Base-by-base conservation (phyloP, 2,888 invertebrate genomes). In the Chalcosyrphus nemorum region DNA sequence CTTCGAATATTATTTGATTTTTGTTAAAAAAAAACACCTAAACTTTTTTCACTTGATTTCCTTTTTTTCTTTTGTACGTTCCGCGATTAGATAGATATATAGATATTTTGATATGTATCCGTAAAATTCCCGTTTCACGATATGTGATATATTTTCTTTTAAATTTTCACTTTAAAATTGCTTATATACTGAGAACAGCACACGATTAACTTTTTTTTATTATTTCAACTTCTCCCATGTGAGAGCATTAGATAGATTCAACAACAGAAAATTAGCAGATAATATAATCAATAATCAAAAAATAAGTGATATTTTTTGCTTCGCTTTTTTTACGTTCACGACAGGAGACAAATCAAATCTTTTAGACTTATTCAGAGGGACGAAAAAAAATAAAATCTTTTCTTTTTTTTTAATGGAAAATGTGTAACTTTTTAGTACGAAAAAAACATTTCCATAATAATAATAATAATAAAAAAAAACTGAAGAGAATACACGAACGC, bases 241-340 rank as follows among this genome's bases (percentile, higher is more conserved):
- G 70, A 59, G 70, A 72, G 66, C 57, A 71, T 41, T 41, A 68
- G 72, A 61, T 76, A 72, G 66, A 82, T 72, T 72, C 71, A 59
- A 76, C 45, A 81, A 76, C 63, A 70, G 57, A 63, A 74, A 68
- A 59, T 45, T 70, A 57, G 63, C 81, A 76, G 81, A 81, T 75
- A 81, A 75, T 81, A 71, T 76, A 76, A 82, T 77, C 77, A 77
- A 71, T 77, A 77, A 77, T 76, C 81, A 81, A 71, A 76, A 74
- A 61, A 63, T 71, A 17, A 75, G 70, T 61, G 38, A 75, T 66
- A 72, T 63, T 17, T 68, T 56, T 32, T 9, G 15, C 19, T 65
- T 32, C 11, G 21, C 27, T 65, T 71, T 75, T 21, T 47, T 52
- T 68, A 65, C 70, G 77, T 72, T 81, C 65, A 77, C 76, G 29